Evolutionary conservation across 23 tunicate genomes (phyloP), one percentile per base, ranked within the genome.

Genomic region (Ciona savignyi): DNA sequence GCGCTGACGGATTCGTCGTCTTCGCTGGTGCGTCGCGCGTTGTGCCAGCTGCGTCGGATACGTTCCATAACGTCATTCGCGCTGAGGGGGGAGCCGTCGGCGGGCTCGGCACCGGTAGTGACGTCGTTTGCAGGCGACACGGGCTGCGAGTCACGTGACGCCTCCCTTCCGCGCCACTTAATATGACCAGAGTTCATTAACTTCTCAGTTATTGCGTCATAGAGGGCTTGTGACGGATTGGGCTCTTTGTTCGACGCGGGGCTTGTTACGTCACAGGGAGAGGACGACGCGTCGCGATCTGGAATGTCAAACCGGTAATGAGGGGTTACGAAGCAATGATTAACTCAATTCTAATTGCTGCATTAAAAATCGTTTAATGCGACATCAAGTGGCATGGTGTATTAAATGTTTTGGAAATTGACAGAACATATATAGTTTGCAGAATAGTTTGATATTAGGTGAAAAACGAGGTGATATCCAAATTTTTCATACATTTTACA

Each of bases 141-240:
- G n/a, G 81, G 22, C 25, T 34, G 42, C 23, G 68, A 68, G 30
- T 68, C 60, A 0, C 35, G 74, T 30, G 66, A 56, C 25, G 34
- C 30, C 15, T 23, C 33, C 6, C 34, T 51, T 23, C 51, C 33
- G 25, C 34, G 33, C 73, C 73, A 69, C 25, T 69, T 69, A 2
- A 69, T 30, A 6, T 81, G 93, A 24, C 81, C 76, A 63, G 31
- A 67, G 76, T 51, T 76, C 19, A 75, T 67, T 34, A 79, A 29
- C 63, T 82, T 82, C 67, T 82, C 79, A 1, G 80, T 68, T 51
- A 82, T 68, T 51, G 80, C 87, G 80, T 82, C 87, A 56, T 82
- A 82, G 23, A 82, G 73, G 33, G 80, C 87, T 74, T 62, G 80
- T 68, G 87, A 74, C 69, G 87, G 56, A 63, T 35, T 65, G 65